Conservation (phyloP, 2,888 invertebrate species). For the Lithophane semibrunnea region DNA sequence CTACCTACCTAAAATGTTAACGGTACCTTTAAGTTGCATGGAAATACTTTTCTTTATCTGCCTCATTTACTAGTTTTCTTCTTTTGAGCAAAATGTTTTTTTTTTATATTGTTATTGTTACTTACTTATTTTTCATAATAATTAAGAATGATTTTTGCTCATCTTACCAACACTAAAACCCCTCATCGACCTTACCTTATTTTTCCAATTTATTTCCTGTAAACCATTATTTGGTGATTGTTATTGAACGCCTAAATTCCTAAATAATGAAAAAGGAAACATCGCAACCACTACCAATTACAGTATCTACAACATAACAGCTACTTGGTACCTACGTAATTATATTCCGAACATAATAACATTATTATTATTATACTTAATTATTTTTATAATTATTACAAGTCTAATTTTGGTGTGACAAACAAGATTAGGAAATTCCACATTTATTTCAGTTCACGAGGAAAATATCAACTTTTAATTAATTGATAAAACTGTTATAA, state of each 20-base stretch:
- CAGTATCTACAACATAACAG: not conserved
- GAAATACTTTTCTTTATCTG: not conserved
- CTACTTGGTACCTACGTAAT: not conserved
- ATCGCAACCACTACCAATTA: not conserved
- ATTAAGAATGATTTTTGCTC: not conserved
- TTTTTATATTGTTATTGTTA: not conserved
- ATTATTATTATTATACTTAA: not conserved
- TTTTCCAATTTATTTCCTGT: slow-evolving; percentile 11
- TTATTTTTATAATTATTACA: slow-evolving; percentile 14
- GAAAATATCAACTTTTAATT: slow-evolving; percentile 65
- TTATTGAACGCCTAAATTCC: slow-evolving; percentile 1
- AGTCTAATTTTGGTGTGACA: slow-evolving; percentile 35
- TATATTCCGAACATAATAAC: not conserved
- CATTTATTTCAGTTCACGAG: slow-evolving; percentile 56
- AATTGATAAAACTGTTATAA: slow-evolving; percentile 62
- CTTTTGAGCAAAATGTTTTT: not conserved
- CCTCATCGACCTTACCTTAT: too few species aligned
- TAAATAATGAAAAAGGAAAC: not conserved
- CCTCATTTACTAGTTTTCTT: not conserved
- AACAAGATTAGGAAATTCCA: slow-evolving; percentile 68
- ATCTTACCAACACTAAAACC: too few species aligned
- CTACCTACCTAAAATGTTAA: not conserved
- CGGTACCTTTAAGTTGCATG: not conserved
- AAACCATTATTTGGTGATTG: not conserved
- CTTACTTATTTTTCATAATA: too few species aligned